Conservation (phyloP, 2,113 vertebrate species). For the Eclectus roratus region DNA sequence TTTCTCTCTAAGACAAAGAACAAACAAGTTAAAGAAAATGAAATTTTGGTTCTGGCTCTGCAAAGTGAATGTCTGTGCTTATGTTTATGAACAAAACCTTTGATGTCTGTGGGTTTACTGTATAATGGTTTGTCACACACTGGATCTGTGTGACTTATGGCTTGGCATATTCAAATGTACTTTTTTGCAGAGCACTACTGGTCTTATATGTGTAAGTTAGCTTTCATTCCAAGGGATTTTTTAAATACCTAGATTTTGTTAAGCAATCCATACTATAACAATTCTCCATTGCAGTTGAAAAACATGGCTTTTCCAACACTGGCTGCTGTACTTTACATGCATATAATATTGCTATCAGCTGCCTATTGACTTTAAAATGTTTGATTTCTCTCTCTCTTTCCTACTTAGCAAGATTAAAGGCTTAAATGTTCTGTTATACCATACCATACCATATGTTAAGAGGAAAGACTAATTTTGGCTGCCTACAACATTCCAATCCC, state of each 20-base stretch:
- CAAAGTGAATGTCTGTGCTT: neutral
- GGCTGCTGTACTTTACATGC: conserved; percentile 34
- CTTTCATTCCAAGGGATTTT: conserved; percentile 35
- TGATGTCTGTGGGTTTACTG: neutral
- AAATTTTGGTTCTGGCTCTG: neutral
- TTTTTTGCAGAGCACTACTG: neutral
- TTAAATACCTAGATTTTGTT: conserved; percentile 49
- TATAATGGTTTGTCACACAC: neutral
- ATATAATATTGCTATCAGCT: conserved; percentile 35
- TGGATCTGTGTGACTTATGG: neutral
- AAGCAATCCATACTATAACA: conserved; percentile 27
- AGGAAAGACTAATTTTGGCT: conserved; percentile 44
- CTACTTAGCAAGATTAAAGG: conserved; percentile 58
- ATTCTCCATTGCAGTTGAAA: conserved; percentile 28
- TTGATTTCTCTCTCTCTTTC: conserved; percentile 41
- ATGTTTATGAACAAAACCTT: neutral
- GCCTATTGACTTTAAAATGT: conserved; percentile 46
- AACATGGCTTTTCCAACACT: neutral
- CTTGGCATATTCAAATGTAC: neutral
- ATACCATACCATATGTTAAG: conserved; percentile 39
- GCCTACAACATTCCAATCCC: conserved; percentile 42
- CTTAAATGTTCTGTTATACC: conserved; percentile 42
- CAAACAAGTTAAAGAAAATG: neutral
- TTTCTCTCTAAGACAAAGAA: neutral
- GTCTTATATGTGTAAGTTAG: neutral